Conservation (phyloP, 2,888 invertebrate genomes). For the Galeopsomyia nigrocyanea region DNA sequence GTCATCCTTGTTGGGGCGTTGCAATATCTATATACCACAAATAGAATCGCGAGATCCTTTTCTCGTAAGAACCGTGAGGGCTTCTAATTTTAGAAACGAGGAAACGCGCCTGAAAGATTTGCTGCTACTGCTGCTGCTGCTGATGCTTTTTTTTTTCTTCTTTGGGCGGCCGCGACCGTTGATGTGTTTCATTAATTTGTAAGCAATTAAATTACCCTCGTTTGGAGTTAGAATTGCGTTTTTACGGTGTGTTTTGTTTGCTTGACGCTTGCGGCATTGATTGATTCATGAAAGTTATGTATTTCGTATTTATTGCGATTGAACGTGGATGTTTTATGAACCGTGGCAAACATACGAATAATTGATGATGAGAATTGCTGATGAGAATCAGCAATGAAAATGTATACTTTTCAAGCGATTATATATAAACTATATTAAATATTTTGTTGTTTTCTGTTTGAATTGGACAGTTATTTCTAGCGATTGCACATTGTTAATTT, state of each 20-base stretch:
- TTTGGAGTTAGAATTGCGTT: background rate
- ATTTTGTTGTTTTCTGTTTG: too few relatives aligned
- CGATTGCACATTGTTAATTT: too few relatives aligned
- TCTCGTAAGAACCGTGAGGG: slow-evolving; percentile 6
- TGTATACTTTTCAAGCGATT: too few relatives aligned
- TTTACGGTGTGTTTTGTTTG: background rate
- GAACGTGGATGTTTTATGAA: too few relatives aligned
- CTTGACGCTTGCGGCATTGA: background rate
- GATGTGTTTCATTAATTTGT: background rate
- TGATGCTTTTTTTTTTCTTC: background rate
- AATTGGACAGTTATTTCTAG: too few relatives aligned
- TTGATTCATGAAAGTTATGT: too few relatives aligned
- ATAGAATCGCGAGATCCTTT: slow-evolving; percentile 52
- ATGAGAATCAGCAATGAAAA: too few relatives aligned
- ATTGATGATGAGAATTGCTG: too few relatives aligned
- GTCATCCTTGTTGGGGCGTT: slow-evolving; percentile 44
- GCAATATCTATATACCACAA: too few relatives aligned
- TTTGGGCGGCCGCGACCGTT: background rate
- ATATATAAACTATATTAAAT: too few relatives aligned
- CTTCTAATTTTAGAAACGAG: slow-evolving; percentile 61
- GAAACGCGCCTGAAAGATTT: slow-evolving; percentile 52
- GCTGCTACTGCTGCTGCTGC: background rate
- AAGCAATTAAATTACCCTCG: background rate
- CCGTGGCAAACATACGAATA: too few relatives aligned
- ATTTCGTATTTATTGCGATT: too few relatives aligned